Percentiles rank a stretch among this genome's conserved stretches.
phyloP scores from a whole-genome alignment of 1,140 invertebrate species.

The Cyrtorhinus lividipennis region DNA sequence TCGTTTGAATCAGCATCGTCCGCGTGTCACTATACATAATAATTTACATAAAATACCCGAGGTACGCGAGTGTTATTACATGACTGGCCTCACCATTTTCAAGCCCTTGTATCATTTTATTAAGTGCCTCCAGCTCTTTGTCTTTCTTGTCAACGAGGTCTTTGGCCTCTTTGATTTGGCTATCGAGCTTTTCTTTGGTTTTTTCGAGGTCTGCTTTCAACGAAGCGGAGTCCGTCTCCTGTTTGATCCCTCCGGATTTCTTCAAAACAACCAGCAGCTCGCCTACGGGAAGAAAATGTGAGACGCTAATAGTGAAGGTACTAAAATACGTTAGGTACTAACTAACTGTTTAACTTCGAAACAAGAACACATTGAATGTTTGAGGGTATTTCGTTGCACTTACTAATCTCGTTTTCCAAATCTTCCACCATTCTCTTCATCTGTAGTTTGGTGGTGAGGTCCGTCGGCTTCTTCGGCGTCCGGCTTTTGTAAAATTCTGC shows the following conservation, averaged over 20 bases:
- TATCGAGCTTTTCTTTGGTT: constrained; percentile 33
- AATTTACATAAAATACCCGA: no score
- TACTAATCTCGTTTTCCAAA: constrained; percentile 62
- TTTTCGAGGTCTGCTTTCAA: constrained; percentile 32
- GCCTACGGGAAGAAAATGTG: constrained; percentile 36
- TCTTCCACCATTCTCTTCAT: constrained; percentile 64
- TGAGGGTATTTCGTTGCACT: no score
- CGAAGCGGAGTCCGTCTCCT: constrained; percentile 24
- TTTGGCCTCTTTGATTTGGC: constrained; percentile 33
- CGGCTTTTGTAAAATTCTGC: constrained; percentile 41
- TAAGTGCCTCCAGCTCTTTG: constrained; percentile 34
- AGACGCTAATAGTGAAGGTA: no score
- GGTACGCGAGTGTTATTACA: no score
- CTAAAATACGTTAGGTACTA: no score
- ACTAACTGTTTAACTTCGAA: constrained; percentile 17
- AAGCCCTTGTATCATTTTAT: constrained; percentile 21
- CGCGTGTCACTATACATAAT: not conserved
- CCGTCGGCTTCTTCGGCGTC: constrained; percentile 49
- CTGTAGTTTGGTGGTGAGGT: constrained; percentile 51
- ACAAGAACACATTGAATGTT: constrained; percentile 16
- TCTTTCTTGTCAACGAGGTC: constrained; percentile 36
- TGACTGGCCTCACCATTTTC: constrained; percentile 22
- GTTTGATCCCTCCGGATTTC: constrained; percentile 35
- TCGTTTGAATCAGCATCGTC: no score
- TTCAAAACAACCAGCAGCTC: constrained; percentile 46